Evolutionary conservation across 2,797 vertebrate genomes (phyloP), one percentile per base, ranked within the genome.

Genomic region (Sebastes goodei): DNA sequence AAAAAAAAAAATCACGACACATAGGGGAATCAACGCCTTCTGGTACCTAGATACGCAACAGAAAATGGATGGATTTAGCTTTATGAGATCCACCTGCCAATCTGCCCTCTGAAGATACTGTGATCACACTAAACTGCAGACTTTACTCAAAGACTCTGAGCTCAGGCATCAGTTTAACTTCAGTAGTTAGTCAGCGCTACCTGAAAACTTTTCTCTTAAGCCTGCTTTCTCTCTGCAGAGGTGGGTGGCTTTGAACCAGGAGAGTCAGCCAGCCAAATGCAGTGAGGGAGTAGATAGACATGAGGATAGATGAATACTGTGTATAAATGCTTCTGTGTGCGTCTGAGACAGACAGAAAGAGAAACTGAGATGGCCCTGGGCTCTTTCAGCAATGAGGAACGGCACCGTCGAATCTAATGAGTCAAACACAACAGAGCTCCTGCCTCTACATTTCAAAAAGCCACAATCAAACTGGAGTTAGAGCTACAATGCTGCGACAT

Each of bases 241-340:
- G 64, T 30, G 52, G 74, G 23, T 53, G 46, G 60, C 78, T 87
- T 82, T 82, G 71, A 91, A 82, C 59, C 32, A 29, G 76, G 33
- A 74, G 64, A 82, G 61, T 82, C 38, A 82, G 68, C 30, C 68
- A 71, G 68, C 71, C 65, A 63, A 83, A 81, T 20, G 52, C 71
- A 80, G 57, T 57, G 64, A 55, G 20, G 42, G 12, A 30, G 27
- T 2, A 33, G 27, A 71, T 2, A 42, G 61, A 73, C 59, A 71
- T 9, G 3, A 72, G 30, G 65, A 69, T 0, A 59, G 32, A 80
- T 59, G 56, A 78, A 65, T 65, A 33, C 11, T 60, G 32, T 46
- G 10, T 66, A 23, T 21, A 33, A 57, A 27, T 49, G 69, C 21
- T 30, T 21, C 38, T n/a, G 35, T 63, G 27, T 73, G 25, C 29